phyloP scores from a whole-genome alignment of 2,113 vertebrate species.

The Spea bombifrons region DNA sequence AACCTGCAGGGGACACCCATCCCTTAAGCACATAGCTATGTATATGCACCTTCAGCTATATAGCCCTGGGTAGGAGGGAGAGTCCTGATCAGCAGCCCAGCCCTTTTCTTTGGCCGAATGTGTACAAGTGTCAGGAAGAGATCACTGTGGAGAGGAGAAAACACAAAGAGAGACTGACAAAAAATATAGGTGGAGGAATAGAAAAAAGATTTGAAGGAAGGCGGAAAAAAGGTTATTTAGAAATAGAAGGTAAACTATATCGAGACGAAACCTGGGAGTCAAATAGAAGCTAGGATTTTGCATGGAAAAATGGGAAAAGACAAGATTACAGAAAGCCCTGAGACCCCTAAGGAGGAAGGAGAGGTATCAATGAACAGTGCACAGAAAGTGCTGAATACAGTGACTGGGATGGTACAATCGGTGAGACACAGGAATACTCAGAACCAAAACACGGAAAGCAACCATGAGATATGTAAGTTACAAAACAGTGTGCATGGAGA shows the following conservation, averaged over 20 bases:
- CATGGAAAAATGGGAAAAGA: not conserved
- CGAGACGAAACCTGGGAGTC: too few relatives aligned
- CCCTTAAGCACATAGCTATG: not conserved
- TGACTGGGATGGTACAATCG: constrained; percentile 25
- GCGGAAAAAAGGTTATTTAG: too few relatives aligned
- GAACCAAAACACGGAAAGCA: not conserved
- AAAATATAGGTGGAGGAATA: not conserved
- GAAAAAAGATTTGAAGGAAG: not conserved
- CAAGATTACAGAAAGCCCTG: not conserved
- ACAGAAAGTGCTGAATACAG: constrained; percentile 21
- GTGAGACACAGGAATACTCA: not conserved
- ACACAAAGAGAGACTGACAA: not conserved
- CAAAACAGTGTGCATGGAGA: too few relatives aligned
- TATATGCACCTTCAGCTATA: not conserved
- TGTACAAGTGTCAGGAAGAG: constrained; percentile 4
- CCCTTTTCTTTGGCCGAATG: constrained; percentile 3
- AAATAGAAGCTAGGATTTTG: too few relatives aligned
- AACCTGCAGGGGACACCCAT: constrained; percentile 21
- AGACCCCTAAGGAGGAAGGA: not conserved
- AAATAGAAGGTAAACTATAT: too few relatives aligned
- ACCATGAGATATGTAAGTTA: constrained; percentile 35
- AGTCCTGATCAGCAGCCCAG: constrained; percentile 28
- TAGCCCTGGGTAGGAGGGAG: constrained; percentile 6
- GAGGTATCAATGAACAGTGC: not conserved
- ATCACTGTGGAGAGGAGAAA: not conserved